Evolutionary conservation across 2,797 vertebrate genomes (phyloP).

Genomic region (Peromyscus aztecus): DNA sequence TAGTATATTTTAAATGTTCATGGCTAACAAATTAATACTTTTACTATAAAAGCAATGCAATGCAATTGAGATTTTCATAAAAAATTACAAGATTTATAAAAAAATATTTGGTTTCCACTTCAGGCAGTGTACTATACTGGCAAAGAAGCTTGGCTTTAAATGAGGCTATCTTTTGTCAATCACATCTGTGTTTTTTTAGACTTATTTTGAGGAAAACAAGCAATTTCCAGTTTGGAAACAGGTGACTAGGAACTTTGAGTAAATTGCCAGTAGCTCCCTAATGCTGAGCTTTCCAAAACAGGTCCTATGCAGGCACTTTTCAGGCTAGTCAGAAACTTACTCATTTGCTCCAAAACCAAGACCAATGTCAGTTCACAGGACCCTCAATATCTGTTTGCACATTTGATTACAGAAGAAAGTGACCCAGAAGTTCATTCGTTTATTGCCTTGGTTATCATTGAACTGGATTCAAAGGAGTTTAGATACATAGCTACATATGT

Average conservation of each 20-base stretch:
- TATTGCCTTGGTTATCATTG: background rate
- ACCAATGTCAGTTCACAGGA: background rate
- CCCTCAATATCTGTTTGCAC: background rate
- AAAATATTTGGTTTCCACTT: background rate
- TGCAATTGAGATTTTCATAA: conserved; percentile 47
- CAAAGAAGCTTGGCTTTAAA: conserved; percentile 34
- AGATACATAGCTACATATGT: background rate
- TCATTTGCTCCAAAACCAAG: background rate
- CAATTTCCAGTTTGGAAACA: background rate
- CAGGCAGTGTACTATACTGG: background rate
- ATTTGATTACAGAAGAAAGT: conserved; percentile 35
- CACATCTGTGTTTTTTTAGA: background rate
- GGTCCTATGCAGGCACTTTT: background rate
- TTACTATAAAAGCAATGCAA: conserved; percentile 42
- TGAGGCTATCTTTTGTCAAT: conserved; percentile 13
- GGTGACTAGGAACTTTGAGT: background rate
- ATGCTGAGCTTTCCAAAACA: no score
- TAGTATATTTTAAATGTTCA: conserved; percentile 49
- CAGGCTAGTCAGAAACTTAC: background rate
- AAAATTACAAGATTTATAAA: conserved; percentile 35
- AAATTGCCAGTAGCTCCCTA: background rate
- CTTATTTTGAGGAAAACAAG: conserved; percentile 4
- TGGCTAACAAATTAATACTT: conserved; percentile 46
- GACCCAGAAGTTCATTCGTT: background rate
- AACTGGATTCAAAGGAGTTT: background rate